These are phyloP conservation scores for Aleiodes alternator DNA, from an alignment of 2,888 invertebrate species.

Conservation along the genomic window DNA sequence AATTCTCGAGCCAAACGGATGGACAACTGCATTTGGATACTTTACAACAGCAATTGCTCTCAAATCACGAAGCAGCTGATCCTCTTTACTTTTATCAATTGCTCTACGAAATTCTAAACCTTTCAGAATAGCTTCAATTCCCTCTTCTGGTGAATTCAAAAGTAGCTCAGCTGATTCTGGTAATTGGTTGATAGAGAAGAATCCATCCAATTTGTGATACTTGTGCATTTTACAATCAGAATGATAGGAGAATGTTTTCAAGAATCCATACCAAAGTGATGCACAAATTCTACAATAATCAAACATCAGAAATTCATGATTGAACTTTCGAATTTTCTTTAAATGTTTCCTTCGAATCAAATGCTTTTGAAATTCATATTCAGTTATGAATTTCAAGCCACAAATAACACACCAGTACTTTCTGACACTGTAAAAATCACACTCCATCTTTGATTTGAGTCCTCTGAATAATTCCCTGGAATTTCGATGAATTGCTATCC, in stretches of 20 bases:
- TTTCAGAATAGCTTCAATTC: slow-evolving; percentile 47
- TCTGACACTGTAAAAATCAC: slow-evolving; percentile 50
- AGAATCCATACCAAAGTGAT: slow-evolving; percentile 48
- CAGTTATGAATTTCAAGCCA: background rate
- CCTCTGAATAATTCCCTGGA: slow-evolving; percentile 17
- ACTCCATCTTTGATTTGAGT: slow-evolving; percentile 3
- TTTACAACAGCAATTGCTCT: slow-evolving; percentile 51
- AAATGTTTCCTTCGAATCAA: slow-evolving; percentile 18
- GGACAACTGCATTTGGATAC: slow-evolving; percentile 69
- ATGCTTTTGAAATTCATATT: slow-evolving; percentile 42
- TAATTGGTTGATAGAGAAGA: slow-evolving; percentile 17
- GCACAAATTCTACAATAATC: slow-evolving; percentile 51
- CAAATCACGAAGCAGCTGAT: slow-evolving; percentile 55
- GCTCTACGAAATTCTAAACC: slow-evolving; percentile 49
- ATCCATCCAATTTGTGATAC: slow-evolving; percentile 18
- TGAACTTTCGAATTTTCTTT: background rate
- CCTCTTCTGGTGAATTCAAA: slow-evolving; percentile 45
- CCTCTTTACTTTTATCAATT: slow-evolving; percentile 48
- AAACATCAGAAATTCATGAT: slow-evolving; percentile 28
- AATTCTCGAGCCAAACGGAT: slow-evolving; percentile 80
- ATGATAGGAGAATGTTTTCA: slow-evolving; percentile 37
- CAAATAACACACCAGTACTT: slow-evolving; percentile 54
- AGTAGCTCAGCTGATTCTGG: slow-evolving; percentile 39
- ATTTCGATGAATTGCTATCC: background rate
- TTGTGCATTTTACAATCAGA: slow-evolving; percentile 11